A percentile compares a stretch with the other conserved stretches of the same genome.
Conservation (phyloP, 1,140 invertebrate genomes). For the Anthonomus grandis region DNA sequence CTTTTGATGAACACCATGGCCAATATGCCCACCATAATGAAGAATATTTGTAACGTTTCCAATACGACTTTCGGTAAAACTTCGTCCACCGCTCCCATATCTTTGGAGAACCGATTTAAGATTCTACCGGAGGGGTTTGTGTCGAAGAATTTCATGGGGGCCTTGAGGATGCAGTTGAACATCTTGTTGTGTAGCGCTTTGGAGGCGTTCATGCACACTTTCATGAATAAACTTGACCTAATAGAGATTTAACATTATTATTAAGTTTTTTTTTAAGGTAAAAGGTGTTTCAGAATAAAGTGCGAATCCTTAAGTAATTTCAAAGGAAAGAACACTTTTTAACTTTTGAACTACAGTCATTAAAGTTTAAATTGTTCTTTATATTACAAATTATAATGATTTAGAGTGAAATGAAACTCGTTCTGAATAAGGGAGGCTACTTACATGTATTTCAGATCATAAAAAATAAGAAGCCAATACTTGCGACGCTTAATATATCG, state of each 20-base stretch:
- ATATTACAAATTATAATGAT: too few species aligned
- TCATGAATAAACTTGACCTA: constrained; percentile 70
- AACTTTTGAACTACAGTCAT: too few species aligned
- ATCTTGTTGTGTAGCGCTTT: constrained; percentile 77
- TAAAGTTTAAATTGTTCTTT: too few species aligned
- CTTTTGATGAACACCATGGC: constrained; percentile 72
- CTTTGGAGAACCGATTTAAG: constrained; percentile 74
- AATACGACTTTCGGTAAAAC: constrained; percentile 73
- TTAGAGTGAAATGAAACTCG: too few species aligned
- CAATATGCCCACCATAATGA: constrained; percentile 51
- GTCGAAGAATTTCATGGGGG: constrained; percentile 66
- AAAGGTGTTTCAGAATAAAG: not conserved
- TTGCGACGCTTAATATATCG: too few species aligned
- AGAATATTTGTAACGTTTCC: constrained; percentile 70
- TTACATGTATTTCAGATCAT: too few species aligned
- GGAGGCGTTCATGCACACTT: constrained; percentile 77
- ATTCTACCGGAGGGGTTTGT: constrained; percentile 61
- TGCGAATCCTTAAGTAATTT: too few species aligned
- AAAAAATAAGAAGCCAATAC: too few species aligned
- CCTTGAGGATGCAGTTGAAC: constrained; percentile 72
- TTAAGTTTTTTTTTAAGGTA: too few species aligned
- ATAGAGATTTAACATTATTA: too few species aligned
- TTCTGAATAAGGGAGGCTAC: too few species aligned
- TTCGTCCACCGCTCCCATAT: constrained; percentile 82
- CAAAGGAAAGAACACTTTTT: too few species aligned